phyloP scores from a whole-genome alignment of 2,113 vertebrate genomes.

The Cyanoliseus patagonus region DNA sequence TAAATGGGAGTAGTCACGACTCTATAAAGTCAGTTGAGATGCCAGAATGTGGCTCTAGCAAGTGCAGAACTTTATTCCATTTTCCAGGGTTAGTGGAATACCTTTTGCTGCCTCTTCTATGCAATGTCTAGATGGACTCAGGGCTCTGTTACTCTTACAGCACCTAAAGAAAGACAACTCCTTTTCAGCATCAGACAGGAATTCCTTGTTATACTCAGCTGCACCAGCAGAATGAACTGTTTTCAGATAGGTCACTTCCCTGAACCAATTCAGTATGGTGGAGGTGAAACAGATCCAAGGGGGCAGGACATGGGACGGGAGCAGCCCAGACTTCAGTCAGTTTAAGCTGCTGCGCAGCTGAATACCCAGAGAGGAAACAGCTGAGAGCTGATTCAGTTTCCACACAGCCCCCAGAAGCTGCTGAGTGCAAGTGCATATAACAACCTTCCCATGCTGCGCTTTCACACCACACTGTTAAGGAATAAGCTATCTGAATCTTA shows the following conservation, averaged over 20 bases:
- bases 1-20: not conserved
- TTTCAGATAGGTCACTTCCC: not conserved
- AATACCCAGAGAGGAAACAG: not conserved
- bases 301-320: accelerated
- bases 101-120: not conserved
- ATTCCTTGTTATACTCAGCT: not conserved
- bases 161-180: not conserved
- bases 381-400: not conserved
- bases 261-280: accelerated
- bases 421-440: not conserved
- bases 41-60: not conserved
- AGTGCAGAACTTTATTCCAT: not conserved
- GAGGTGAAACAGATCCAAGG: too few relatives aligned
- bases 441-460: not conserved
- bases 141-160: not conserved
- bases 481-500: not conserved
- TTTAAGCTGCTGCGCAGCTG: not conserved
- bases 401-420: not conserved
- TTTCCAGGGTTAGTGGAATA: not conserved
- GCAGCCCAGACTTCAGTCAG: not conserved
- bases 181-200: not conserved
- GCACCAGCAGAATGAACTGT: not conserved
- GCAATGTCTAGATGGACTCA: accelerated
- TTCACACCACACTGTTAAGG: not conserved
- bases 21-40: not conserved